Base-by-base conservation (phyloP, 2,888 invertebrate genomes). In the Pollenia amentaria region DNA sequence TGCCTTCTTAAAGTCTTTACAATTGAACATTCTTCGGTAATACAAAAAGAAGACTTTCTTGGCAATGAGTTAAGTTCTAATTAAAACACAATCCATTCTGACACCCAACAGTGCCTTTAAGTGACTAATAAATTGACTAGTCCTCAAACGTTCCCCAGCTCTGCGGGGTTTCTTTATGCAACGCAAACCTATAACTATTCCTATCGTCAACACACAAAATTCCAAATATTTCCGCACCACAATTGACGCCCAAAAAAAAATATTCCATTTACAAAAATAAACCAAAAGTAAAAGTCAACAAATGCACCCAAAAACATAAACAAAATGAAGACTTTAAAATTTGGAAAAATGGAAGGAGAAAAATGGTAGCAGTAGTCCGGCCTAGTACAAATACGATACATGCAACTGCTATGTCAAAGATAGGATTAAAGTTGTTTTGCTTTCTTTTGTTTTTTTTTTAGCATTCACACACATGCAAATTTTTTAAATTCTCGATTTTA, bases 211-310 rank as follows among this genome's bases (percentile, higher is more conserved):
- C 64, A 70, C 64, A 86, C 38, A 75, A 79, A 82, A 79, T 85
- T 55, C 73, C 82, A 86, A 86, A 86, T 82, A 86, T 82, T 86
- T 82, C 57, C 80, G 78, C 42, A 76, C 69, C 78, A 70, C 69
- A 86, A 86, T 86, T 82, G 78, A 82, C 70, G 85, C 14, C 57
- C 29, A 14, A 55, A 57, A 57, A 72, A 76, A 64, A 69, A 16
- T 60, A 29, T 8, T 11, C 9, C 1, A 60, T 60, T 51, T 60
- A 67, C 65, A 65, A 69, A 86, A 78, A 86, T 75, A 78, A 75
- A 82, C 73, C 40, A 82, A 62, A 76, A 18, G 3, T 16, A 38
- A 73, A 82, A 83, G 38, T 46, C 73, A 78, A 82, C 73, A 62
- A 76, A 85, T 48, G 62, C 21, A 18, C 42, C 55, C 55, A 14